These are phyloP conservation scores for Pachyseris speciosa DNA, from an alignment of 64 coral and sea anemone genomes.

Conservation along the genomic window DNA sequence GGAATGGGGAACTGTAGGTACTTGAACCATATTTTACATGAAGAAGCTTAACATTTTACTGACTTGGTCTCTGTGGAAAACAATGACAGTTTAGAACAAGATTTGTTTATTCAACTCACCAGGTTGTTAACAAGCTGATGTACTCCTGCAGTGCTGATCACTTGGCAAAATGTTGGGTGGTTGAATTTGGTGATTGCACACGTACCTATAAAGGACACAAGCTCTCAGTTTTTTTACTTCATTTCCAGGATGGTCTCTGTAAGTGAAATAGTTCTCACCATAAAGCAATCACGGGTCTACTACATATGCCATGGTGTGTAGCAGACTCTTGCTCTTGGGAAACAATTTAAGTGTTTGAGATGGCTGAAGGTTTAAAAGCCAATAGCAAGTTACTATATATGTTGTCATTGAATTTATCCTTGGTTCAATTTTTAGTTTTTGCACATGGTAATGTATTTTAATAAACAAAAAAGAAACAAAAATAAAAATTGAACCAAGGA, in stretches of 20 bases:
- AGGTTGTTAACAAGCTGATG: conserved; percentile 98
- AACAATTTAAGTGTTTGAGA: too few species aligned
- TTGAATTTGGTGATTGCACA: conserved; percentile 98
- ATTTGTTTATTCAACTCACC: not conserved
- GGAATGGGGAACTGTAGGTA: not conserved
- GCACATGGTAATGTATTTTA: too few species aligned
- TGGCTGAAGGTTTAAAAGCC: too few species aligned
- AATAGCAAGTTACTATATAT: too few species aligned
- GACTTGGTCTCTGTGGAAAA: not conserved
- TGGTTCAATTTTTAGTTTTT: too few species aligned
- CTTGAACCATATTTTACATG: too few species aligned
- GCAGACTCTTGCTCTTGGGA: too few species aligned
- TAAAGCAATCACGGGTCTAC: not conserved
- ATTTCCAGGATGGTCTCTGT: conserved; percentile 83
- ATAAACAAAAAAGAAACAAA: too few species aligned
- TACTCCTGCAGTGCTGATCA: conserved; percentile 88
- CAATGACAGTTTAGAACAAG: not conserved
- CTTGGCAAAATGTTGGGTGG: conserved; percentile 82
- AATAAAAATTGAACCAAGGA: too few species aligned
- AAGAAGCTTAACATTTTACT: not conserved
- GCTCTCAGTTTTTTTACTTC: conserved; percentile 58
- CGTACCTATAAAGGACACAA: conserved; percentile 94
- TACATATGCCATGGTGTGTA: not conserved
- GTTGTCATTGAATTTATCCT: too few species aligned
- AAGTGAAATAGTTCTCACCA: not conserved